Evolutionary conservation across 2,797 vertebrate species (phyloP).

Genomic region (Megalops cyprinoides): DNA sequence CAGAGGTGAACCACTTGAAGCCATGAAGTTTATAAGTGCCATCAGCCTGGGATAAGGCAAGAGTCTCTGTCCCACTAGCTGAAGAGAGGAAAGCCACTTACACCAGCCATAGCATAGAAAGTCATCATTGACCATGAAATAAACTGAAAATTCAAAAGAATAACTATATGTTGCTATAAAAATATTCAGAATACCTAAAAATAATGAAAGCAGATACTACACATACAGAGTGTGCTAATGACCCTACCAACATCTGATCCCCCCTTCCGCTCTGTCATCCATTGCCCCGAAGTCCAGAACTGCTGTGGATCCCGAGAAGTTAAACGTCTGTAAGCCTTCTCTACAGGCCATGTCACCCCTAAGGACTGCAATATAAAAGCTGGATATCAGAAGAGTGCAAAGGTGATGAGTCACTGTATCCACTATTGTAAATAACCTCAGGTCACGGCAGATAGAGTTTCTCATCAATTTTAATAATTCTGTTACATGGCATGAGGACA

Average conservation of each 20-base stretch:
- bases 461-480: background rate
- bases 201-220: no score
- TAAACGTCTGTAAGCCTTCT: slow-evolving; percentile 69
- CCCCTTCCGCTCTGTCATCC: slow-evolving; percentile 88
- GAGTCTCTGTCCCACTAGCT: slow-evolving; percentile 81
- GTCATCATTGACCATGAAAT: background rate
- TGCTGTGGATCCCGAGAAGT: slow-evolving; percentile 73
- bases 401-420: slow-evolving; percentile 31
- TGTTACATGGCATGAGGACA: background rate
- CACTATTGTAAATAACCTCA: background rate
- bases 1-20: slow-evolving; percentile 89
- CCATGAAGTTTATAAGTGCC: slow-evolving; percentile 79
- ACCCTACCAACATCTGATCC: slow-evolving; percentile 86
- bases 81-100: slow-evolving; percentile 28
- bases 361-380: slow-evolving; percentile 64
- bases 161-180: no score
- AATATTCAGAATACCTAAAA: no score
- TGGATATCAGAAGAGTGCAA: slow-evolving; percentile 21
- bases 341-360: slow-evolving; percentile 65
- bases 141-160: background rate
- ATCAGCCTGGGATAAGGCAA: slow-evolving; percentile 76
- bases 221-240: background rate
- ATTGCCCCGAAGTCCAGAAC: slow-evolving; percentile 93
- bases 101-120: background rate
- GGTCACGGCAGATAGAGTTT: background rate